Evolutionary conservation across 2,888 invertebrate genomes (phyloP).

Genomic region (Myopa testacea): DNA sequence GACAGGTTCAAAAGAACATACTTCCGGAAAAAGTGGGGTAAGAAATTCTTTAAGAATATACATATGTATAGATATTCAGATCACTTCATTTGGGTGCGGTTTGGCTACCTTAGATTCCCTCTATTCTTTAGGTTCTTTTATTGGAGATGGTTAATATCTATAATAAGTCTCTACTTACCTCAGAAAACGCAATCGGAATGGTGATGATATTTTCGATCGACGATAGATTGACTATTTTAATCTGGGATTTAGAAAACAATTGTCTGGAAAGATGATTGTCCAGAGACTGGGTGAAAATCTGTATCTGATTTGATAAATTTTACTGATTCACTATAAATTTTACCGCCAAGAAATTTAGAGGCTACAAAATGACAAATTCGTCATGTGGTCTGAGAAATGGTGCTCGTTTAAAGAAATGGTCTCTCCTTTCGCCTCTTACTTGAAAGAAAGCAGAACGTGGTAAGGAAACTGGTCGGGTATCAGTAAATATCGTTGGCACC

Average conservation of each 20-base stretch:
- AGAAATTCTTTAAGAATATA: too few relatives aligned
- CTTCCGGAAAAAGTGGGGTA: too few relatives aligned
- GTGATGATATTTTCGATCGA: background rate
- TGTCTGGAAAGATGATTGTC: background rate
- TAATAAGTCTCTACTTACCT: too few relatives aligned
- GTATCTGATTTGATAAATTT: too few relatives aligned
- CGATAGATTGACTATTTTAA: conserved; percentile 16
- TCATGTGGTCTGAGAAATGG: conserved; percentile 64
- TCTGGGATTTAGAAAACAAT: background rate
- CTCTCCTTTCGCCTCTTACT: background rate
- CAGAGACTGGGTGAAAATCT: background rate
- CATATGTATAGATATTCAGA: too few relatives aligned
- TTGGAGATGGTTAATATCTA: too few relatives aligned
- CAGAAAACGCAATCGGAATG: too few relatives aligned
- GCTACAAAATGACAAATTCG: conserved; percentile 63
- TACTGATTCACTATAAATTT: too few relatives aligned
- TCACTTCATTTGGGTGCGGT: too few relatives aligned
- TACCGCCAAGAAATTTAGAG: conserved; percentile 55
- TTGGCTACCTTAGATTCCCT: too few relatives aligned
- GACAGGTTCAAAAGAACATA: too few relatives aligned
- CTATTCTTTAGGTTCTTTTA: too few relatives aligned
- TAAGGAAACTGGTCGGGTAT: background rate
- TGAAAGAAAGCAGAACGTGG: conserved; percentile 2
- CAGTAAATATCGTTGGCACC: conserved; percentile 22
- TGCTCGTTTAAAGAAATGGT: conserved; percentile 56